These are phyloP conservation scores for Chrysomela aeneicollis DNA, from an alignment of 2,888 invertebrate species.

Conservation along the genomic window DNA sequence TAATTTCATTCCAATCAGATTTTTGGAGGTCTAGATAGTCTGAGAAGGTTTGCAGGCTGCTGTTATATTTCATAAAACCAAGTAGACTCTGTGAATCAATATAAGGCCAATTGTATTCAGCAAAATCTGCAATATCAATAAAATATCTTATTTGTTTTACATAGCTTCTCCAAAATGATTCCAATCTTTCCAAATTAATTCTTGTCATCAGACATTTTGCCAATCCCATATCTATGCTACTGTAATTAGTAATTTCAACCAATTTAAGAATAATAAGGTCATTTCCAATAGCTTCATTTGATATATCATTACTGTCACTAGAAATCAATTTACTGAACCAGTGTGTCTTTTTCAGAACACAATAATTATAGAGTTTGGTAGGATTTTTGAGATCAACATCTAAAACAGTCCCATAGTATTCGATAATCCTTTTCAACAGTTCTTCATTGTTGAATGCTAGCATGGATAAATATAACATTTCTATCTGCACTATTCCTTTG, in stretches of 20 bases:
- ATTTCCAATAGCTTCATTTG: conserved; percentile 42
- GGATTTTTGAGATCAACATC: conserved; percentile 49
- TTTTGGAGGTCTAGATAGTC: conserved; percentile 46
- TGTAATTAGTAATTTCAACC: conserved; percentile 47
- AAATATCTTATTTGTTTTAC: conserved; percentile 48
- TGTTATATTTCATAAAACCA: conserved; percentile 39
- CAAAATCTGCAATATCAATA: conserved; percentile 49
- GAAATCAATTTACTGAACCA: conserved; percentile 55
- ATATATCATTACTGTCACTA: conserved; percentile 33
- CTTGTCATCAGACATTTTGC: conserved; percentile 37
- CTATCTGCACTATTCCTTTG: conserved; percentile 45
- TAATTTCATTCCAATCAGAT: conserved; percentile 40
- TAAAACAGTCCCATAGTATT: conserved; percentile 47
- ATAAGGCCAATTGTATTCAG: conserved; percentile 39
- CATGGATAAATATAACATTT: conserved; percentile 49
- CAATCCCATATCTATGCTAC: conserved; percentile 39
- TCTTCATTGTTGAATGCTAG: conserved; percentile 47
- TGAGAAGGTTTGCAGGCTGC: conserved; percentile 46
- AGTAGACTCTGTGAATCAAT: conserved; percentile 40
- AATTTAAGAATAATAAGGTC: conserved; percentile 49
- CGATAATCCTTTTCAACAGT: conserved; percentile 44
- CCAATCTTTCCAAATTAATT: conserved; percentile 38
- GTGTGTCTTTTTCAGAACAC: conserved; percentile 52
- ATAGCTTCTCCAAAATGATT: conserved; percentile 51
- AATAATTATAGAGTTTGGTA: conserved; percentile 52